Evolutionary conservation across 2,113 vertebrate species (phyloP), one percentile per base, ranked within the genome.

Genomic region (Struthidea cinerea): DNA sequence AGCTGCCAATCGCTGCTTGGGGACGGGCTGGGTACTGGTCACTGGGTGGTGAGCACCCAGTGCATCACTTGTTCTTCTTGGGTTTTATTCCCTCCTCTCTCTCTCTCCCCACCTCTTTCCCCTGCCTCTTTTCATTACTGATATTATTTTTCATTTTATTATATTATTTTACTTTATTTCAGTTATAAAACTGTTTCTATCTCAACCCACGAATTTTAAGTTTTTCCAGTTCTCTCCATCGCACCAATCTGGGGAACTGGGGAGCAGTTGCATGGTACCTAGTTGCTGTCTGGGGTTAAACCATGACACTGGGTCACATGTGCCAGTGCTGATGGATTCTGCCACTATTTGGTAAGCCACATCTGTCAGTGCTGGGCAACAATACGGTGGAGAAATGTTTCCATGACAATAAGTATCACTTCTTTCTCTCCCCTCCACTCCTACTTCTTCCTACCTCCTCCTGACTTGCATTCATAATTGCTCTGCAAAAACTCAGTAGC

Each of bases 391-490:
- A 63, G 46, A 90, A 78, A 78, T 44, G 74, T 92, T 96, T 93
- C 94, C 94, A 95, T 90, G 85, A 92, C 76, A 61, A 84, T 95
- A 64, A 71, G n/a, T n/a, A 65, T 71, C 39, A 30, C 26, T 93
- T 50, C 41, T 64, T 74, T 68, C 44, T 87, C 61, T 87, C 49
- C 68, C 20, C 19, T 93, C 33, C 26, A 11, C 39, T 89, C 70
- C 73, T 47, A 23, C 56, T 73, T 84, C 56, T 92, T 92, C 13
- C 60, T 77, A 7, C 30, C 39, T 73, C 42, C 81, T 95, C 52
- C 21, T 84, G 65, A 37, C 52, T 93, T 52, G 16, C 28, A n/a
- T 75, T 89, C 56, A 11, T 56, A 35, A 67, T 60, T 88, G 50
- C 30, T 93, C 67, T 88, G 55, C 56, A 88, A 61, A 61, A 77